Conservation (phyloP, 2,797 vertebrate species). For the Gymnocypris eckloni region DNA sequence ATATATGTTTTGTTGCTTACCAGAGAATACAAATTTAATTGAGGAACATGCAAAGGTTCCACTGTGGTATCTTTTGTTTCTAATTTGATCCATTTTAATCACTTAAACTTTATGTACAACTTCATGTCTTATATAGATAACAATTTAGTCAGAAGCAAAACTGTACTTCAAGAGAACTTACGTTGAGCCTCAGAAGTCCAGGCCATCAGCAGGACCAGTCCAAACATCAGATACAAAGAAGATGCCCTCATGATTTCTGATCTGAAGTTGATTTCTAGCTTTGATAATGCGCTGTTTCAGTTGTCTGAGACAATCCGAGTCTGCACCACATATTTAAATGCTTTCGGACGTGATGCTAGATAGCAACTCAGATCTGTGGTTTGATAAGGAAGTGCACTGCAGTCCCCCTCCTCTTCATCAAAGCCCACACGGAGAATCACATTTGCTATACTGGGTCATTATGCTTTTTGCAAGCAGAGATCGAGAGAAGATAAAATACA, state of each 20-base stretch:
- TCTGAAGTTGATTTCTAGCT: neutral
- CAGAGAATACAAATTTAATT: neutral
- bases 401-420: neutral
- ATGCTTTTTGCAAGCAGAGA: constrained; percentile 21
- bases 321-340: constrained; percentile 1
- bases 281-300: neutral
- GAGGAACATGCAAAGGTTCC: neutral
- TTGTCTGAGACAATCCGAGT: neutral
- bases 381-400: neutral
- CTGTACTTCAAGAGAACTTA: constrained; percentile 50
- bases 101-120: neutral
- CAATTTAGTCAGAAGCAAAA: neutral
- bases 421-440: neutral
- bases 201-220: constrained; percentile 56
- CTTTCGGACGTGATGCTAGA: neutral
- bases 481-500: neutral
- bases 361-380: constrained; percentile 29
- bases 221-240: constrained; percentile 50
- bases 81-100: neutral
- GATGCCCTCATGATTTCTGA: constrained; percentile 58
- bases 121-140: neutral
- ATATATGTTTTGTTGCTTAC: neutral
- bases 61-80: neutral
- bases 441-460: neutral
- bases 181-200: constrained; percentile 47